phyloP scores from a whole-genome alignment of 2,797 vertebrate genomes.

The Alectoris magna region DNA sequence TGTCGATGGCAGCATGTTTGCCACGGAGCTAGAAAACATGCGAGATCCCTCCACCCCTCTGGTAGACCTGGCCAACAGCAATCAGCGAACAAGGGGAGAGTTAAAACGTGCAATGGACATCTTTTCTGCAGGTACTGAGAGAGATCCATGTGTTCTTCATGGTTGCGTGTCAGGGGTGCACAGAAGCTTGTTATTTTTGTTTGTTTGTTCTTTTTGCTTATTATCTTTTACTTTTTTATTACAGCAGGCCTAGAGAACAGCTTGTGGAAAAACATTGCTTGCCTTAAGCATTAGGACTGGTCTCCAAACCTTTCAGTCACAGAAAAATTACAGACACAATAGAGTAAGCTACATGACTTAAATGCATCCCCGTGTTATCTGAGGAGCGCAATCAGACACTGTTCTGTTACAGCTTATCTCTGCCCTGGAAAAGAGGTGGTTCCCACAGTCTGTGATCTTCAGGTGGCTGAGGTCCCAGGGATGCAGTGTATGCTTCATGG shows the following conservation, averaged over 20 bases:
- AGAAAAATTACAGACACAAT: neutral
- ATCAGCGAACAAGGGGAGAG: constrained; percentile 93
- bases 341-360: neutral
- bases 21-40: constrained; percentile 85
- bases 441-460: neutral
- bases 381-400: neutral
- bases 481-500: neutral
- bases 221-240: neutral
- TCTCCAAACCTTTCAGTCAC: neutral
- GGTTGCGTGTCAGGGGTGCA: neutral
- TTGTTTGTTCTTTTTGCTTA: neutral
- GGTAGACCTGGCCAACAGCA: constrained; percentile 93
- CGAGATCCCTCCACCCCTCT: constrained; percentile 94
- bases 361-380: neutral
- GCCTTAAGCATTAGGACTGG: neutral
- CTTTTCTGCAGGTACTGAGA: constrained; percentile 93
- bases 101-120: constrained; percentile 96
- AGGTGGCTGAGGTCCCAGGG: rapidly evolving
- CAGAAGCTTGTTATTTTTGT: neutral
- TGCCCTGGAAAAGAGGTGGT: neutral
- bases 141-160: neutral
- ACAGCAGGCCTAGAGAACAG: neutral
- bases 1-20: constrained; percentile 94
- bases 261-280: neutral
- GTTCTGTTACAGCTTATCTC: neutral